Conservation (phyloP, 2,113 vertebrate species). For the Aegotheles bennettii region DNA sequence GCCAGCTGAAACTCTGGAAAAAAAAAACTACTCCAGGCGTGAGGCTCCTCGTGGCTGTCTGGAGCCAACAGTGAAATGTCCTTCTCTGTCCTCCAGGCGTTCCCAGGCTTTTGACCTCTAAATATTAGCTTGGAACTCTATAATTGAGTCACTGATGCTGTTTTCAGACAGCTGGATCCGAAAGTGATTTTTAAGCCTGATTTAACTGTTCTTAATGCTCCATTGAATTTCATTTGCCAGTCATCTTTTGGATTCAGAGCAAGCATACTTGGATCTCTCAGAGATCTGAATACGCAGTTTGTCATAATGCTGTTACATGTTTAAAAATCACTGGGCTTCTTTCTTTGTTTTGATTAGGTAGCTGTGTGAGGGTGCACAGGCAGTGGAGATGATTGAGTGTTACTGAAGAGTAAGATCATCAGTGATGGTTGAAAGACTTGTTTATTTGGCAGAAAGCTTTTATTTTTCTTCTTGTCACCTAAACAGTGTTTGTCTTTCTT, state of each 20-base stretch:
- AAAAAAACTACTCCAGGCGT: not conserved
- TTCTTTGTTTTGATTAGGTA: not conserved
- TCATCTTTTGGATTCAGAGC: not conserved
- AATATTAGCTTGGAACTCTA: not conserved
- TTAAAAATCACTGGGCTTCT: not conserved
- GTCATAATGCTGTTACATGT: not conserved
- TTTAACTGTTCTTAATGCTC: not conserved
- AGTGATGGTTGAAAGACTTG: not conserved
- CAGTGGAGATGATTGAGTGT: not conserved
- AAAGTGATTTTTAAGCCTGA: not conserved
- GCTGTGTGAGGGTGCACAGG: not conserved
- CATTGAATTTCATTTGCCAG: not conserved
- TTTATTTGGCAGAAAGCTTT: not conserved
- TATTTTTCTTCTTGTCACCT: not conserved
- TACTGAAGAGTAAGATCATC: not conserved
- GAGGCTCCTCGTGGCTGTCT: not conserved
- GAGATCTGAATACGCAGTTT: not conserved
- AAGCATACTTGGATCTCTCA: not conserved
- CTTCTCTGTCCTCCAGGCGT: not conserved
- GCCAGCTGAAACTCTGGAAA: not conserved
- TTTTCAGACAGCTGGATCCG: not conserved
- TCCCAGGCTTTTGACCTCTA: not conserved
- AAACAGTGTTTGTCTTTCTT: not conserved
- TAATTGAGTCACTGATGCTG: not conserved
- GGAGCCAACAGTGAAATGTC: not conserved